These are phyloP conservation scores for mouse (Mus musculus) DNA, from an alignment of 2,113 vertebrate genomes.

Conservation along the genomic window DNA sequence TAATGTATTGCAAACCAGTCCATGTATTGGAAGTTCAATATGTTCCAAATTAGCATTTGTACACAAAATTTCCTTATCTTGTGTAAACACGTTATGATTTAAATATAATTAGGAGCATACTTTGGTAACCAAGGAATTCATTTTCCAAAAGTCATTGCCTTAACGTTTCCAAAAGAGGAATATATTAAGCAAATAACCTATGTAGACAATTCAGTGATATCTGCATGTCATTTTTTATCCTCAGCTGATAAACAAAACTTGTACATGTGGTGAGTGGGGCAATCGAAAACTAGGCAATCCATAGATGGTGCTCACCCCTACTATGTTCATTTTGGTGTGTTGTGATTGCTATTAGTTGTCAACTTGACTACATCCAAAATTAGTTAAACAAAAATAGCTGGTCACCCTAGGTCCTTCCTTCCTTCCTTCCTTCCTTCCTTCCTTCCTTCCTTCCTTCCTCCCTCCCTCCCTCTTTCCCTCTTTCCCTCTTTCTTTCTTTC, in stretches of 20 bases:
- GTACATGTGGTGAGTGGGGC: background rate
- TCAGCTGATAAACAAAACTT: background rate
- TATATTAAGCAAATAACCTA: background rate
- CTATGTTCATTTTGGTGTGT: background rate
- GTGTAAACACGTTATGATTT: background rate
- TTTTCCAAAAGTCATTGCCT: background rate
- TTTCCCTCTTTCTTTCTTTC: too few relatives aligned
- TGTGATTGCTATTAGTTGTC: background rate
- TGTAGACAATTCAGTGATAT: background rate
- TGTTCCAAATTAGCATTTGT: background rate
- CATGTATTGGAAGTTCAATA: background rate
- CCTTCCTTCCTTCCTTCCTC: too few relatives aligned
- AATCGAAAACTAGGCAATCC: background rate
- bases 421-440: too few relatives aligned
- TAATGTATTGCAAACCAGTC: background rate
- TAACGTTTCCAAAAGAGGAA: background rate
- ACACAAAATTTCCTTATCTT: too few relatives aligned
- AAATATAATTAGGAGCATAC: background rate
- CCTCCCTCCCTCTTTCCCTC: too few relatives aligned
- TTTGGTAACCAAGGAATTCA: background rate
- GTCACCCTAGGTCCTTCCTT: background rate
- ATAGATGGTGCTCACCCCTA: background rate
- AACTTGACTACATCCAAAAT: background rate
- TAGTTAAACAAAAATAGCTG: background rate
- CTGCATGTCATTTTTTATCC: background rate